Evolutionary conservation across 2,113 vertebrate genomes (phyloP).

Genomic region (Mormoops blainvillei): DNA sequence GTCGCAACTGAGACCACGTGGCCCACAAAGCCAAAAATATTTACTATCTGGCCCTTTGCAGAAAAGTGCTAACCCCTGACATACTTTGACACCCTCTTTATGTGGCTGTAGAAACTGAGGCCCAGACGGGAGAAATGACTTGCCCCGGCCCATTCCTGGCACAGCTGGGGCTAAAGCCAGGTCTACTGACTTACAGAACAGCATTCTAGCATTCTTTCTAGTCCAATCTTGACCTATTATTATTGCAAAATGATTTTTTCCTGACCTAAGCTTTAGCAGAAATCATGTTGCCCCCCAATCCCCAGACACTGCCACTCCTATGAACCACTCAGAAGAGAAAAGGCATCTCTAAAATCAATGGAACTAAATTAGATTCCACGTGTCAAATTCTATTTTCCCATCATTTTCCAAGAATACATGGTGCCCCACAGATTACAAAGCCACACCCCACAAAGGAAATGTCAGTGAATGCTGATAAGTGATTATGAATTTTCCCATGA

Average conservation of each 20-base stretch:
- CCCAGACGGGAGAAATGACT: background rate
- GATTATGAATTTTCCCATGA: background rate
- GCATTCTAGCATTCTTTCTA: constrained; percentile 10
- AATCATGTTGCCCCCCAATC: background rate
- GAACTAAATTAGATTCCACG: background rate
- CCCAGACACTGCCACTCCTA: background rate
- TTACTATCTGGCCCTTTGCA: background rate
- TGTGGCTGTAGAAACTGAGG: background rate
- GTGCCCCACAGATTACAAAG: background rate
- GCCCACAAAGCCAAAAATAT: background rate
- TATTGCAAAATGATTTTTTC: background rate
- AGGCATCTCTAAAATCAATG: background rate
- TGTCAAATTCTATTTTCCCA: background rate
- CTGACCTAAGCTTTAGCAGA: background rate
- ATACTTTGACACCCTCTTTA: background rate
- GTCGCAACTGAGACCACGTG: background rate
- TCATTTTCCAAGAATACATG: background rate
- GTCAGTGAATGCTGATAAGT: background rate
- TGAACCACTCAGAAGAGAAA: background rate
- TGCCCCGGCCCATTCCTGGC: background rate
- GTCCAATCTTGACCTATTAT: background rate
- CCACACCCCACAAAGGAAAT: background rate
- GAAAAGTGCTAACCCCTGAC: background rate
- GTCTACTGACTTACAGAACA: background rate
- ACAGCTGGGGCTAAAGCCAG: background rate